Percentiles rank a stretch among this genome's conserved stretches.
Conservation (phyloP, 1,140 invertebrate species). For the Diabrotica undecimpunctata region DNA sequence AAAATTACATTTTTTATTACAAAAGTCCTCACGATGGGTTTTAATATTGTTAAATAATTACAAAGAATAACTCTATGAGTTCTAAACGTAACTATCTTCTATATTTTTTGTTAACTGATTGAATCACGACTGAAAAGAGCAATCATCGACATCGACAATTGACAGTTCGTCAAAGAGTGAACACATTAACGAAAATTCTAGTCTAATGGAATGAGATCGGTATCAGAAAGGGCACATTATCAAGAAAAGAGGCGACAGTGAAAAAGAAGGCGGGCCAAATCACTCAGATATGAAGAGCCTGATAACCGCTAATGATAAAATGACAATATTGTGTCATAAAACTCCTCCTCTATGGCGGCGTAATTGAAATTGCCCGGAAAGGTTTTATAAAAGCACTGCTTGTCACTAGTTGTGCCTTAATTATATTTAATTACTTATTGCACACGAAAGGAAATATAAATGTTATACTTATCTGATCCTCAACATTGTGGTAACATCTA, state of each 20-base stretch:
- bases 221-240: slow-evolving; percentile 34
- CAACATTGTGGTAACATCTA: background rate
- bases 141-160: slow-evolving; percentile 5
- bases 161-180: slow-evolving; percentile 29
- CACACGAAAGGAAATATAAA: background rate
- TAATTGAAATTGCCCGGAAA: slow-evolving; percentile 19
- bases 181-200: slow-evolving; percentile 32
- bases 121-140: background rate
- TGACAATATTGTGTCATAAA: slow-evolving; percentile 34
- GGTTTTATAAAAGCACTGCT: slow-evolving; percentile 7
- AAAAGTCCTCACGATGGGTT: too few species aligned
- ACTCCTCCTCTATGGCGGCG: slow-evolving; percentile 23
- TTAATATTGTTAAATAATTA: too few species aligned
- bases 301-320: slow-evolving; percentile 30
- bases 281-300: slow-evolving; percentile 26
- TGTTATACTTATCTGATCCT: background rate
- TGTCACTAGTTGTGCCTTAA: slow-evolving; percentile 9
- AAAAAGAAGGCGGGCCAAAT: slow-evolving; percentile 24
- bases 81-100: too few species aligned
- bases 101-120: background rate
- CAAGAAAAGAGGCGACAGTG: slow-evolving; percentile 24
- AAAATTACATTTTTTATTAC: too few species aligned
- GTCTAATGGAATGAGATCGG: slow-evolving; percentile 32
- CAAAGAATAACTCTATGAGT: too few species aligned
- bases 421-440: background rate